Base-by-base conservation (phyloP, 2,888 invertebrate species). In the Heliconius charithonia region DNA sequence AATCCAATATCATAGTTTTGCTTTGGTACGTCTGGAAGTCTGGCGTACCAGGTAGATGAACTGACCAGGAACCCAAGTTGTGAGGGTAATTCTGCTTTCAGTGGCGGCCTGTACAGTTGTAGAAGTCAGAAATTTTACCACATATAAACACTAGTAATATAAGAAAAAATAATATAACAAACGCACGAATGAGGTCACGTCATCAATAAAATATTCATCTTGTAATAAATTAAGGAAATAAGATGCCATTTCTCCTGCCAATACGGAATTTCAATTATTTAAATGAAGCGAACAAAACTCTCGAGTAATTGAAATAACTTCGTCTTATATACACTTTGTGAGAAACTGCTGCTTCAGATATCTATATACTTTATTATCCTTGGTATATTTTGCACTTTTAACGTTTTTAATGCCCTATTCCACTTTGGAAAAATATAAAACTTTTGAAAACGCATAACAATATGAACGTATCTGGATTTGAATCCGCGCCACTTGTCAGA, bases 191-290 rank as follows among this genome's bases (percentile, higher is more conserved):
- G 16, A 27, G 27, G 27, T 63, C 16, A 63, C 27, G 27, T n/a
- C n/a, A 63, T 12, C 32, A 56, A 72, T 72, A 22, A 72, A 72
- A 56, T 71, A 56, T 71, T 71, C 6, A n/a, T 32, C 27, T 29
- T n/a, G 56, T 29, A 32, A n/a, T 72, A 56, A 32, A 72, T 56
- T 59, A 56, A 13, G 29, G 22, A 22, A 71, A 12, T 71, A 29
- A 29, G 7, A 71, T 13, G 56, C 4, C 10, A 22, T 37, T n/a
- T 45, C 29, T 3, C 22, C 2, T n/a, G 56, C n/a, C n/a, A 71
- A 71, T 56, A 72, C 29, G 71, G 29, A 29, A 72, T 32, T 32
- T 72, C 32, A 72, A 72, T 72, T 32, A 72, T 56, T 71, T 25
- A 70, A 71, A 71, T 71, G n/a, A 12, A 10, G 27, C 67, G 32